Conservation (phyloP, 2,113 vertebrate genomes). For the Hippocampus comes region DNA sequence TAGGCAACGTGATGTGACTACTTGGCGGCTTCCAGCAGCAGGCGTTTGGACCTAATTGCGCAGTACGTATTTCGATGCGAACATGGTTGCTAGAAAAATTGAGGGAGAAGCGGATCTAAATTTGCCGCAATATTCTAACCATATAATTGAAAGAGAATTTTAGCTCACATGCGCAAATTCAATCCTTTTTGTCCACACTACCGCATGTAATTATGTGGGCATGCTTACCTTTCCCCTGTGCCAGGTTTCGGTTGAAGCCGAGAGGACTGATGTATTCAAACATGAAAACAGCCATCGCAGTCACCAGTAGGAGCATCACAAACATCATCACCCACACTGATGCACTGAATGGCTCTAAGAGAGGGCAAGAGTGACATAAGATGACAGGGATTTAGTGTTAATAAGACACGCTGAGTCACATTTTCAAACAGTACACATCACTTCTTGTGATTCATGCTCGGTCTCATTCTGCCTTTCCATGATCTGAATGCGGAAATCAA, state of each 20-base stretch:
- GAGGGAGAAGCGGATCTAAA: background rate
- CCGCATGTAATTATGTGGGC: background rate
- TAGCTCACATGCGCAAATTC: background rate
- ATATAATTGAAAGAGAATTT: background rate
- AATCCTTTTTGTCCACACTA: too few species aligned
- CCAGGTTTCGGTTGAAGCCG: conserved; percentile 94
- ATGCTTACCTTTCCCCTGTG: conserved; percentile 90
- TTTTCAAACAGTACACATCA: conserved; percentile 9
- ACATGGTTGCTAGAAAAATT: background rate
- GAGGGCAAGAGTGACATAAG: conserved; percentile 27
- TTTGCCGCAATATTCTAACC: background rate
- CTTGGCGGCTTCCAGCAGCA: background rate
- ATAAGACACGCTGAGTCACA: conserved; percentile 1
- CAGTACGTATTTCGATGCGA: background rate
- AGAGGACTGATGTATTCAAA: conserved; percentile 98
- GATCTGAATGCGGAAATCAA: conserved; percentile 31
- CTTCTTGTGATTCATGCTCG: conserved; percentile 14
- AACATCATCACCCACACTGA: conserved; percentile 99
- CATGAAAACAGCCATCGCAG: conserved; percentile 95
- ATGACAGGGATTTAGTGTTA: conserved; percentile 18
- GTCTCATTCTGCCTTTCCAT: background rate
- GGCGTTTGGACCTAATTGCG: background rate
- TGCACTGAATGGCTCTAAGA: conserved; percentile 96
- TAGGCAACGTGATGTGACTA: background rate
- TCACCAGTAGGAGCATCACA: conserved; percentile 95